Conservation (phyloP, 2,113 vertebrate genomes). For the Leiothrix lutea region DNA sequence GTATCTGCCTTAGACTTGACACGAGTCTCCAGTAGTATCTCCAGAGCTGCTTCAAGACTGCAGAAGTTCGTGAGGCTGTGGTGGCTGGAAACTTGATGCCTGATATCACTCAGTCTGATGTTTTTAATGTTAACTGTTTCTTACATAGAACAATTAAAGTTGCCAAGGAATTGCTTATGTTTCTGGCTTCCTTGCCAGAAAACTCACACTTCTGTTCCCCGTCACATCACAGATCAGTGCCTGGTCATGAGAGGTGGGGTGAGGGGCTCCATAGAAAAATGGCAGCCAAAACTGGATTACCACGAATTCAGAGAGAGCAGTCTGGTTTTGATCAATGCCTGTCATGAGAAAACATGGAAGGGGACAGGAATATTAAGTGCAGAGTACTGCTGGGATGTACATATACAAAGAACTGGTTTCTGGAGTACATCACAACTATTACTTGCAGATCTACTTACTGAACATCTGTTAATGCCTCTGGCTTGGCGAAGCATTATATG, state of each 20-base stretch:
- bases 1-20: not conserved
- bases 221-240: not conserved
- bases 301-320: not conserved
- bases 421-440: not conserved
- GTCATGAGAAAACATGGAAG: not conserved
- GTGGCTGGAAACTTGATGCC: not conserved
- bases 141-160: not conserved
- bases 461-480: not conserved
- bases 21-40: not conserved
- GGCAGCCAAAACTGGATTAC: not conserved
- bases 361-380: not conserved
- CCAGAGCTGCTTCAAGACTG: not conserved
- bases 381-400: not conserved
- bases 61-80: not conserved
- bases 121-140: not conserved
- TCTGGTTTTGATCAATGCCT: not conserved
- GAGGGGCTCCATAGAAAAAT: not conserved
- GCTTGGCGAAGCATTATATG: not conserved
- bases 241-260: not conserved
- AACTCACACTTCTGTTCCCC: not conserved
- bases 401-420: not conserved
- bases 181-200: not conserved
- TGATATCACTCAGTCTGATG: not conserved
- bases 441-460: not conserved
- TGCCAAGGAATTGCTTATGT: not conserved